phyloP scores from a whole-genome alignment of 2,797 vertebrate species.

The Eospalax fontanierii region DNA sequence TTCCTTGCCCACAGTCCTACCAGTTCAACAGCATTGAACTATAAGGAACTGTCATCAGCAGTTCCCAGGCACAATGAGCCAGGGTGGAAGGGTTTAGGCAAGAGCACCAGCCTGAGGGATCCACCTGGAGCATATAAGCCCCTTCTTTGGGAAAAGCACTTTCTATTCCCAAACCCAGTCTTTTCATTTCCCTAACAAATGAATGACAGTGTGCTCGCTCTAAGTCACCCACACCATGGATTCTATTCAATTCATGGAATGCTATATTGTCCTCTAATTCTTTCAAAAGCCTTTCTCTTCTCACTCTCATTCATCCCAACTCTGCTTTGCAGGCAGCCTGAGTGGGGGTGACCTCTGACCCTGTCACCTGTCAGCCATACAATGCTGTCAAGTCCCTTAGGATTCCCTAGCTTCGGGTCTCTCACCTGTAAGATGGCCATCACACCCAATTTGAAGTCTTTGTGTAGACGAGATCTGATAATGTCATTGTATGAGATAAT shows the following conservation, averaged over 20 bases:
- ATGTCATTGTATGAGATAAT: accelerated
- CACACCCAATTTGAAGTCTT: background rate
- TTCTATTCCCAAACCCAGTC: background rate
- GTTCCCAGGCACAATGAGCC: background rate
- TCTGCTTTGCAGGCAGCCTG: background rate
- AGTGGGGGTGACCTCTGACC: background rate
- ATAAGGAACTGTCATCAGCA: background rate
- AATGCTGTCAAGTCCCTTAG: background rate
- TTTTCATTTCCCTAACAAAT: constrained; percentile 3
- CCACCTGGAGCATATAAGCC: background rate
- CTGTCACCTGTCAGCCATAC: background rate
- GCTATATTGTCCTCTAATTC: background rate
- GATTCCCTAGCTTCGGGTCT: background rate
- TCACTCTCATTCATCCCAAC: background rate
- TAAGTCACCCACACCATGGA: background rate
- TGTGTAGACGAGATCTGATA: background rate
- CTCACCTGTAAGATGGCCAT: background rate
- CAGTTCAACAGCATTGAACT: background rate
- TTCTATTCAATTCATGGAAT: background rate
- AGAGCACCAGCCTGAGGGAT: background rate
- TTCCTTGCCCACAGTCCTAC: background rate
- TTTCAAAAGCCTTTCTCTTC: background rate
- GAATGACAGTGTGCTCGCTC: too few species aligned
- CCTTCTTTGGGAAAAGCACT: background rate
- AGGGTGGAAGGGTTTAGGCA: too few species aligned